Base-by-base conservation (phyloP, 2,888 invertebrate species). In the Tigriopus californicus region DNA sequence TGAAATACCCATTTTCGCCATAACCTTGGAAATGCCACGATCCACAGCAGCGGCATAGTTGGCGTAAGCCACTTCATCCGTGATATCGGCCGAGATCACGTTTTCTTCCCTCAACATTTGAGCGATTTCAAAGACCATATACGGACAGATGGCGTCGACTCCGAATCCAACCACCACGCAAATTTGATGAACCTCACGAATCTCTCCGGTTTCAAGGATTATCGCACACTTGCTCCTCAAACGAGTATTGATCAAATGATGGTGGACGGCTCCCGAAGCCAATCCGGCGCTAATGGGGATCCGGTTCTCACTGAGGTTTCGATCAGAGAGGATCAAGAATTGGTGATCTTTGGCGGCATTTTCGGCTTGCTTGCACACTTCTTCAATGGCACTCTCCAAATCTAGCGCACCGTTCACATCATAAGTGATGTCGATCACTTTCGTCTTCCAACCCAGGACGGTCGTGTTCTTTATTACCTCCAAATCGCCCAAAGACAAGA, bases 1-100 rank as follows among this genome's bases (percentile, higher is more conserved):
- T 61, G 92, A 94, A 68, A 98, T 98, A 61, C 98, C 98, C 98
- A 98, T 98, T 72, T 98, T 98, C 5, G 98, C 97, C 97, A 98
- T 98, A 41, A 81, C 89, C 72, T 91, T 91, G 55, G 84, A 80
- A 65, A 88, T 83, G 55, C 94, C 94, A 1, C 89, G 81, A 67
- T 90, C 90, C 69, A 87, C 83, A 46, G 95, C 91, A 64, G 84
- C 83, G 47, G 89, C 81, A 72, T 94, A 98, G 65, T 92, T 79
- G 73, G 81, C 78, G 33, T 46, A 58, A 15, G 47, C 58, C 15
- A 61, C 62, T 6, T 83, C 80, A 69, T 95, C 90, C 0, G 81
- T 80, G 2, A 86, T 74, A 3, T 76, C 74, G 8, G 33, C 33
- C 33, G 33, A 33, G 40, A 98, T 73, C 10, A 94, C 80, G 47